Evolutionary conservation across 2,113 vertebrate genomes (phyloP).

Genomic region (Henicopernis longicauda): DNA sequence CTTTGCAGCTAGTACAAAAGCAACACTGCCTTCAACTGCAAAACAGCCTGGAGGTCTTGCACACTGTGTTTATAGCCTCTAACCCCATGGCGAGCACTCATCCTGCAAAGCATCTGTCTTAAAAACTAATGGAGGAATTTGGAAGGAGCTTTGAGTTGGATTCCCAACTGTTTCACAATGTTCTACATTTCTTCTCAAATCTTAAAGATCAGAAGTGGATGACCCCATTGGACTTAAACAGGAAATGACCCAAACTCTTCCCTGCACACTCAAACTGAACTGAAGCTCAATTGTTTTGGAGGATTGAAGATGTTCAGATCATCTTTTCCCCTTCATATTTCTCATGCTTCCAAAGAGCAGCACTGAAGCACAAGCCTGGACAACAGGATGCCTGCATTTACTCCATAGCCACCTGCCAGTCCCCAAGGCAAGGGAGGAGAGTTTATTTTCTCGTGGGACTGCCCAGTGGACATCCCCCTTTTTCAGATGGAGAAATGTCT

Average conservation of each 20-base stretch:
- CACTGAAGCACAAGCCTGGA: background rate
- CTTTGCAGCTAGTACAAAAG: slow-evolving; percentile 9
- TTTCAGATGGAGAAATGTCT: background rate
- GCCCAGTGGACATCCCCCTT: background rate
- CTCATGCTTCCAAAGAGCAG: background rate
- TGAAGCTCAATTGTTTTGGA: background rate
- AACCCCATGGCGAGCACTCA: background rate
- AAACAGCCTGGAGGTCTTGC: background rate
- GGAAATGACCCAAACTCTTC: background rate
- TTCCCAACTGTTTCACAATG: background rate
- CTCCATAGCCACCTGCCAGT: background rate
- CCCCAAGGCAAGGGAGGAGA: background rate
- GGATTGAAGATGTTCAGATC: background rate
- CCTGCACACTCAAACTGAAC: background rate
- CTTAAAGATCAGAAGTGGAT: background rate
- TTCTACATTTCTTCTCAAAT: background rate
- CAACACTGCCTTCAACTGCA: background rate
- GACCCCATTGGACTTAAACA: background rate
- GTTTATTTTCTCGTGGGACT: background rate
- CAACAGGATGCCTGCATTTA: background rate
- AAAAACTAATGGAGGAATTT: background rate
- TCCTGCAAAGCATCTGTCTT: background rate
- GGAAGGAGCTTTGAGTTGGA: background rate
- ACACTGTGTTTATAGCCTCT: background rate
- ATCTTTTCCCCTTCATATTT: background rate